Base-by-base conservation (phyloP, 2,888 invertebrate genomes). In the Fragum fragum region DNA sequence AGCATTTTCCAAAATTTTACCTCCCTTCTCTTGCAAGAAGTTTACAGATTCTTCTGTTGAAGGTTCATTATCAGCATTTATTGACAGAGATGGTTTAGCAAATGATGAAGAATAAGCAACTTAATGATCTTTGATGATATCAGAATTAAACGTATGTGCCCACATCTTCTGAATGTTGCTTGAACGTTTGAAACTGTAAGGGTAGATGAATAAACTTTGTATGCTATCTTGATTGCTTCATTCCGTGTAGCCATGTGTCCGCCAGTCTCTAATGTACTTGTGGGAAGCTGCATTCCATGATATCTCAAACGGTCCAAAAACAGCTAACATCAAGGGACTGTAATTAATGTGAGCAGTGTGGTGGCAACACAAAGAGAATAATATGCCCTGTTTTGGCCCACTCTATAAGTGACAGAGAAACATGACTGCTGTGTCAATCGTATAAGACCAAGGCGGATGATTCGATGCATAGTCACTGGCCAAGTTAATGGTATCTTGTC, bases 311-410 rank as follows among this genome's bases (percentile, higher is more conserved):
- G 61, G 61, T 61, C 61, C 61, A 61, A 61, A n/a, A 61, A 29
- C 61, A 61, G 26, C 61, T 29, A 21, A 29, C 32, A 32, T 80
- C 85, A 42, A 79, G 69, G 2, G 79, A 79, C 36, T 83, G 83
- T 1, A 83, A 59, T 6, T 81, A 11, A 70, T 86, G 86, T 53
- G 77, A 75, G 14, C 79, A 79, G 53, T 81, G 83, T n/a, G 83
- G 79, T 7, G 86, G 86, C 26, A 83, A 61, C 7, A 86, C 77
- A 83, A 81, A 83, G 3, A 86, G 42, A 11, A 83, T 75, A 2
- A 81, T 81, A 47, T 81, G 68, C 11, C 82, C 66, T 32, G 53
- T 1, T 26, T 61, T 61, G 0, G 78, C 75, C 81, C 83, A 81
- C 14, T 81, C 73, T 63, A 79, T 81, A 6, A 79, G 23, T 16